A percentile compares a stretch with the other conserved stretches of the same genome.
phyloP scores from a whole-genome alignment of 2,113 vertebrate species.

The Rafetus swinhoei region DNA sequence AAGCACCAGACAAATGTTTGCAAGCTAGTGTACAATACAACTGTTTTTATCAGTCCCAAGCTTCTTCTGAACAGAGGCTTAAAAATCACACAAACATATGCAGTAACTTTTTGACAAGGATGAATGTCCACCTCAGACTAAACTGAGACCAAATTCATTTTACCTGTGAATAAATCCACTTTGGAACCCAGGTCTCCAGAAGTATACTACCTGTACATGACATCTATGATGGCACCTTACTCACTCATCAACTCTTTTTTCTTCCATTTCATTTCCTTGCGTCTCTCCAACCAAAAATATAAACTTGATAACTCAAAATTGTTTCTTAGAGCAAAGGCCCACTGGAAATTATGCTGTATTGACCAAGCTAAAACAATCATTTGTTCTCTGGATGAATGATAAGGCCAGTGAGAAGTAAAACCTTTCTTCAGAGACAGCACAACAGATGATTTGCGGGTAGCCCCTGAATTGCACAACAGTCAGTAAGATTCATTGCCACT shows the following conservation, averaged over 20 bases:
- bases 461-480: neutral
- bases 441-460: neutral
- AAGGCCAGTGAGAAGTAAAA: neutral
- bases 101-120: neutral
- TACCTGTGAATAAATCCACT: neutral
- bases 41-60: neutral
- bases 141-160: neutral
- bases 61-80: neutral
- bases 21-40: neutral
- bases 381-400: neutral
- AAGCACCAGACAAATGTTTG: neutral
- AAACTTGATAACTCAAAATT: neutral
- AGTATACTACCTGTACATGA: neutral
- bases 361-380: neutral
- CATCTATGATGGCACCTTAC: neutral
- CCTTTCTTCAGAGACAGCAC: neutral
- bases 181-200: neutral
- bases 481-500: constrained; percentile 67
- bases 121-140: neutral
- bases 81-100: neutral
- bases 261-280: neutral
- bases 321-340: neutral
- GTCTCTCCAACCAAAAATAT: neutral
- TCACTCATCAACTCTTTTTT: neutral
- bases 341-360: neutral